phyloP scores from a whole-genome alignment of 1,140 invertebrate species.

The Lepidurus couesii region DNA sequence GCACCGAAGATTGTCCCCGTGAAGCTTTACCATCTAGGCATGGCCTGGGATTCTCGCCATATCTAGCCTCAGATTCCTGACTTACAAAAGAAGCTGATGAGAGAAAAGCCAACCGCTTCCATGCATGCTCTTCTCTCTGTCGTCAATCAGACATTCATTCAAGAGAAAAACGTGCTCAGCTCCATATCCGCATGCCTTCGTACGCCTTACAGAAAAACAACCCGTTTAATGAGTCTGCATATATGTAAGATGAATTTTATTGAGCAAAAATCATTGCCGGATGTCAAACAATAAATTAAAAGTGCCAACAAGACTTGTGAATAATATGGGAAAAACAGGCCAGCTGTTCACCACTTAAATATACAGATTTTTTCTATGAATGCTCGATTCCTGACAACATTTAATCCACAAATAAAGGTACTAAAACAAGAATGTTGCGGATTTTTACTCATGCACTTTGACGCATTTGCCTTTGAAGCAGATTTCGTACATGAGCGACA shows the following conservation, averaged over 20 bases:
- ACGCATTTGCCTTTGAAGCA: slow-evolving; percentile 35
- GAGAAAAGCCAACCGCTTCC: not conserved
- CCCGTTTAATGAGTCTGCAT: no score
- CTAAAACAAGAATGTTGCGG: not conserved
- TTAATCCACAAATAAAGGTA: not conserved
- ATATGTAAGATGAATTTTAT: not conserved
- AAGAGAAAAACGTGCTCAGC: not conserved
- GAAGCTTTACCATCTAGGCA: not conserved
- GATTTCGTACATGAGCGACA: slow-evolving; percentile 36
- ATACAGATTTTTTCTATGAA: not conserved
- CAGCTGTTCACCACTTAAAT: not conserved
- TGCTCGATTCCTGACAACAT: not conserved
- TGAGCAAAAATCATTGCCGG: not conserved
- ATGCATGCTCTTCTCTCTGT: not conserved
- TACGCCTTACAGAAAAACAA: no score
- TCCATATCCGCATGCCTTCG: no score
- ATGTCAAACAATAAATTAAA: not conserved
- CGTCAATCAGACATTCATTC: not conserved
- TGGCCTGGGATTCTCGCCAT: not conserved
- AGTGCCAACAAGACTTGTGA: not conserved
- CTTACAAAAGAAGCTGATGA: slow-evolving; percentile 1
- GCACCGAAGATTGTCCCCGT: not conserved
- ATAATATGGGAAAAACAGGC: not conserved
- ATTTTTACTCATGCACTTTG: slow-evolving; percentile 32
- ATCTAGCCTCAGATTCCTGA: not conserved